Percentiles rank a stretch among this genome's conserved stretches.
Conservation (phyloP, 2,888 invertebrate genomes). For the Noctua fimbriata region DNA sequence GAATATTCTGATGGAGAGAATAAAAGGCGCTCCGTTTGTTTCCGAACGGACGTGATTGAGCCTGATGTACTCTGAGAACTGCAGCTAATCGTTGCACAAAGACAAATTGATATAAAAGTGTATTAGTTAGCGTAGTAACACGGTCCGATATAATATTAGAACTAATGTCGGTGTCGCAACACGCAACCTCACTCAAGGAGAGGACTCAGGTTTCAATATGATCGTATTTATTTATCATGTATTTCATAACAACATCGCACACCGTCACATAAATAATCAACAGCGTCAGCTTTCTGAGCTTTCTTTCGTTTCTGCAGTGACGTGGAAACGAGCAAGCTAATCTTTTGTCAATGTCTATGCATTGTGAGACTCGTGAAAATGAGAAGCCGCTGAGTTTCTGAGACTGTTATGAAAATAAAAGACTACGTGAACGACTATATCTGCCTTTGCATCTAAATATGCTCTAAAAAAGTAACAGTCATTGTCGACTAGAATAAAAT, state of each 20-base stretch:
- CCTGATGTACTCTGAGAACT: not conserved
- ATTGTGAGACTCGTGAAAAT: not conserved
- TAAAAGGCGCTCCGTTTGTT: not conserved
- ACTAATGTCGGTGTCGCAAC: slow-evolving; percentile 60
- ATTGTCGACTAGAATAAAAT: not conserved
- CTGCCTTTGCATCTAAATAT: slow-evolving; percentile 5
- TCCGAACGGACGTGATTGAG: not conserved
- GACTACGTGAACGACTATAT: not conserved
- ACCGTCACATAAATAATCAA: slow-evolving; percentile 31
- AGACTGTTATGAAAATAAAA: slow-evolving; percentile 10
- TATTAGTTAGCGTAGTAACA: slow-evolving; percentile 42
- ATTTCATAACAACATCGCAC: slow-evolving; percentile 35
- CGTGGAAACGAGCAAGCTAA: slow-evolving; percentile 22
- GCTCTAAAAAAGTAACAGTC: not conserved
- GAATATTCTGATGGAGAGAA: not conserved
- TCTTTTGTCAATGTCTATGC: not conserved
- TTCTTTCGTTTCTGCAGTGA: not conserved
- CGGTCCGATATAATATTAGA: slow-evolving; percentile 52
- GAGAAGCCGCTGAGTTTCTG: not conserved
- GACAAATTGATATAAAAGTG: slow-evolving; percentile 11
- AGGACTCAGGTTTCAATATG: slow-evolving; percentile 60
- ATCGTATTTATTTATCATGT: slow-evolving; percentile 39
- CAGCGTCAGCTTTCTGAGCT: not conserved
- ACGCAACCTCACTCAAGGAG: slow-evolving; percentile 67
- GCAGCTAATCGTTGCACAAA: slow-evolving; percentile 4